Evolutionary conservation across 1,140 invertebrate species (phyloP).

Genomic region (Oscheius sp.): DNA sequence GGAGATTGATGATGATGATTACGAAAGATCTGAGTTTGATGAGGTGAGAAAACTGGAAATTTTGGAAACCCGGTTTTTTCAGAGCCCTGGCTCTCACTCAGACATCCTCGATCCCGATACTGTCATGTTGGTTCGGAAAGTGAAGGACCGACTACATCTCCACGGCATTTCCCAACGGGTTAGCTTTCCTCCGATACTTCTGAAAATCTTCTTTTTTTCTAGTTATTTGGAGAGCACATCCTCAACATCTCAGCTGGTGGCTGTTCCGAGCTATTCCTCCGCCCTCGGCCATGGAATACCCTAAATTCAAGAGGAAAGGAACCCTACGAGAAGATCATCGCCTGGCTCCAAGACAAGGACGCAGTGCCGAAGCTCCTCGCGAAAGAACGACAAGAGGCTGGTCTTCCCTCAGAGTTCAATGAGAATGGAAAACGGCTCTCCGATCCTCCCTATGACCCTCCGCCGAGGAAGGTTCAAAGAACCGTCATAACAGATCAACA

Average conservation of each 20-base stretch:
- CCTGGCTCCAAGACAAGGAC: conserved; percentile 89
- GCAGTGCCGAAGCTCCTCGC: conserved; percentile 2
- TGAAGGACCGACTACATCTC: conserved; percentile 20
- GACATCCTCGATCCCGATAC: background rate
- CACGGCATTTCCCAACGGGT: conserved; percentile 23
- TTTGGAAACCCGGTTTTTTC: background rate
- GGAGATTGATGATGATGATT: background rate
- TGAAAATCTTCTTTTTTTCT: background rate
- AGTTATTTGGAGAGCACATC: conserved; percentile 21
- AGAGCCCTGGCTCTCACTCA: background rate
- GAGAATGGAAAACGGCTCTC: conserved; percentile 1
- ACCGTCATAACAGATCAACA: conserved; percentile 96
- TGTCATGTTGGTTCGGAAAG: conserved; percentile 1
- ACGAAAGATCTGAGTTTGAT: background rate
- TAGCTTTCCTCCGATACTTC: background rate
- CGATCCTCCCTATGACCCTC: conserved; percentile 6
- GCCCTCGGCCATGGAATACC: conserved; percentile 99
- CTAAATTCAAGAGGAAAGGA: conserved; percentile 88
- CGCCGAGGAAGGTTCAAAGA: conserved; percentile 63
- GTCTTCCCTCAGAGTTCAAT: background rate
- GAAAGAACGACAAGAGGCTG: background rate
- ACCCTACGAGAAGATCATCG: conserved; percentile 95
- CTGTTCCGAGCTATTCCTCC: conserved; percentile 78
- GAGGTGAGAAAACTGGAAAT: background rate
- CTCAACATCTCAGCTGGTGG: conserved; percentile 9